Conservation (phyloP, 2,113 vertebrate genomes). For the Nannospalax galili region DNA sequence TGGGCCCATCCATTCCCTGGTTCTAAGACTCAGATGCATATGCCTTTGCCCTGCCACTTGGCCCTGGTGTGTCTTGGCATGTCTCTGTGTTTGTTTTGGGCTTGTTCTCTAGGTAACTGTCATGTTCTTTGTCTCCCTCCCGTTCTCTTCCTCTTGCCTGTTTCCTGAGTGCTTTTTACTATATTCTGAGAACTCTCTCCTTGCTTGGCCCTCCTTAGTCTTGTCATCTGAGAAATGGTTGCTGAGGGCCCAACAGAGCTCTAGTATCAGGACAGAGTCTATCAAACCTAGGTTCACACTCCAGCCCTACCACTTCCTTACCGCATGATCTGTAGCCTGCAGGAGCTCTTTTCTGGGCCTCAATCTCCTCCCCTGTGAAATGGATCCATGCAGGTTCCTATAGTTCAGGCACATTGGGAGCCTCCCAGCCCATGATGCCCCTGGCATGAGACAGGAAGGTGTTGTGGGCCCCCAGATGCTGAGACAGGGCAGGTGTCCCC, state of each 20-base stretch:
- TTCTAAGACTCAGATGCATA: not conserved
- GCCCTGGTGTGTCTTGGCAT: not conserved
- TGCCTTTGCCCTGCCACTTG: not conserved
- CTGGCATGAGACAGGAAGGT: accelerated
- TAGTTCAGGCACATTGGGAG: not conserved
- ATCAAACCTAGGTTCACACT: not conserved
- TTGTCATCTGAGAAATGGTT: not conserved
- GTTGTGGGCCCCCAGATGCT: not conserved
- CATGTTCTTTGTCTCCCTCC: not conserved
- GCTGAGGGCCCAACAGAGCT: not conserved
- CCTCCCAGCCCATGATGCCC: not conserved
- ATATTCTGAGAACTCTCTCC: not conserved
- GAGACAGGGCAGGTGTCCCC: not conserved
- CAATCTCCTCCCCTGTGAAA: not conserved
- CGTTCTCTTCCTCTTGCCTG: not conserved
- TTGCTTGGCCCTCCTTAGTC: not conserved
- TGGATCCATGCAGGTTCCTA: not conserved
- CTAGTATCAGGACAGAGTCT: not conserved
- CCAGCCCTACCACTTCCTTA: not conserved
- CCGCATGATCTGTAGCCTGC: not conserved
- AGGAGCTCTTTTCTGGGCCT: not conserved
- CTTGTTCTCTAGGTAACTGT: not conserved
- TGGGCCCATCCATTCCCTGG: not conserved
- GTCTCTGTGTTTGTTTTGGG: accelerated
- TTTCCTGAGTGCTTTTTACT: not conserved